A percentile compares a stretch with the other conserved stretches of the same genome.
Evolutionary conservation across 2,888 invertebrate genomes (phyloP).

Genomic region (Xiphydria camelus): DNA sequence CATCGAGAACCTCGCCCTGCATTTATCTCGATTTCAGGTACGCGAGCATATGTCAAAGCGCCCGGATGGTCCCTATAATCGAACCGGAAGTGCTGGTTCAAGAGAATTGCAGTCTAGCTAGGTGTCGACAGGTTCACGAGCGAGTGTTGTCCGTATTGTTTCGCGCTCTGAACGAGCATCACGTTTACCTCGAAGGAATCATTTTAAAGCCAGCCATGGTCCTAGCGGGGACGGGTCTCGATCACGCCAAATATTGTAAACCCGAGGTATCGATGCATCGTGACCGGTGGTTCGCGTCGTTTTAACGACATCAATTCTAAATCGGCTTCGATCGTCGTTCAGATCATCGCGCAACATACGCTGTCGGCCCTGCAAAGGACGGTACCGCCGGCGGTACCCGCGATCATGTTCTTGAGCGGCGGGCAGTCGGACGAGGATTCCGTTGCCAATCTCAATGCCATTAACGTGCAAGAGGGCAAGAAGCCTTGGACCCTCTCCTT

Average conservation of each 20-base stretch:
- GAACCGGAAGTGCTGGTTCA: constrained; percentile 66
- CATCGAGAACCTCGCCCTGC: too few species aligned
- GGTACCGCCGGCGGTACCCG: constrained; percentile 93
- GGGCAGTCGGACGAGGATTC: constrained; percentile 97
- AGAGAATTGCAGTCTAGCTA: constrained; percentile 66
- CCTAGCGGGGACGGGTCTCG: constrained; percentile 77
- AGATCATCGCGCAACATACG: constrained; percentile 86
- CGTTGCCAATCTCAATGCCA: constrained; percentile 89
- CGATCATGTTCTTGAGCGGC: constrained; percentile 93
- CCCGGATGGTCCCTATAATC: constrained; percentile 71
- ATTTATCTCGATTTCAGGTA: constrained; percentile 45
- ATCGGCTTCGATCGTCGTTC: constrained; percentile 30
- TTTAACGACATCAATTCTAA: not conserved
- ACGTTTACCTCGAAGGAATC: constrained; percentile 94
- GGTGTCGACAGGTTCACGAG: constrained; percentile 61
- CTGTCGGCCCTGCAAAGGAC: constrained; percentile 87
- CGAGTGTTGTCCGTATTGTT: constrained; percentile 37
- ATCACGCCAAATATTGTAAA: constrained; percentile 25
- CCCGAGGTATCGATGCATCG: too few species aligned
- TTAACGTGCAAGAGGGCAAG: constrained; percentile 77
- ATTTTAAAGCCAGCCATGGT: constrained; percentile 98
- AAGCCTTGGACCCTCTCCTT: constrained; percentile 96
- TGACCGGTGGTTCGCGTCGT: too few species aligned
- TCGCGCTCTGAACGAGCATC: constrained; percentile 85
- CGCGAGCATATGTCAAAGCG: constrained; percentile 64